Percentiles rank a stretch among this genome's conserved stretches.
phyloP scores from a whole-genome alignment of 2,888 invertebrate species.

The Andrena dorsata region DNA sequence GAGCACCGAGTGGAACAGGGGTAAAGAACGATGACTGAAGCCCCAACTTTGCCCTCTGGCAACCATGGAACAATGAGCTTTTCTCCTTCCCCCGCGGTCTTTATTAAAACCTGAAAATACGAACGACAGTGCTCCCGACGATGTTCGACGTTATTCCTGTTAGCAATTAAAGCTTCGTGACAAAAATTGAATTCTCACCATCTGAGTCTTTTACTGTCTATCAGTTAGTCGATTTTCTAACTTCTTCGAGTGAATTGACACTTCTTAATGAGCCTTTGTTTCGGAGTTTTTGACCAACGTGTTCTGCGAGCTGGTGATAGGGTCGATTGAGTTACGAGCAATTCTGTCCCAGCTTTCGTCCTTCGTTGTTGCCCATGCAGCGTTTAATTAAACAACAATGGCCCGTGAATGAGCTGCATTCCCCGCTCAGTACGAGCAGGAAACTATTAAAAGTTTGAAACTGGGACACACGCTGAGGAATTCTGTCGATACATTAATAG shows the following conservation, averaged over 20 bases:
- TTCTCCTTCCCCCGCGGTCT: constrained; percentile 24
- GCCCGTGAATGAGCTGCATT: background rate
- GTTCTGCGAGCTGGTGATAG: background rate
- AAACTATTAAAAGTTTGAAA: constrained; percentile 19
- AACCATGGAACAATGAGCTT: constrained; percentile 50
- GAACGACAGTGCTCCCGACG: background rate
- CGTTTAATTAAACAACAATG: constrained; percentile 46
- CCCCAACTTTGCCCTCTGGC: constrained; percentile 29
- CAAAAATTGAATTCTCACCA: background rate
- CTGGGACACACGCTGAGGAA: background rate
- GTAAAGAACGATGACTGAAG: constrained; percentile 33
- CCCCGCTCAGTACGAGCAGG: background rate
- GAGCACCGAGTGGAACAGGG: constrained; percentile 11
- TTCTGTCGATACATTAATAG: background rate
- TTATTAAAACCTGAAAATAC: constrained; percentile 40
- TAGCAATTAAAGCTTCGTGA: constrained; percentile 2
- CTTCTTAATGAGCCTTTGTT: background rate
- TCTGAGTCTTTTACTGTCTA: background rate
- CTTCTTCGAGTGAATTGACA: too few relatives aligned
- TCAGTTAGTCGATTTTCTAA: too few relatives aligned
- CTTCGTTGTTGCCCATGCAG: background rate
- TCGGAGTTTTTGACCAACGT: background rate
- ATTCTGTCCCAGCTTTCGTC: background rate
- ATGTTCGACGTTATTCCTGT: constrained; percentile 2
- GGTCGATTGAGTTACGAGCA: constrained; percentile 1